phyloP scores from a whole-genome alignment of 2,797 vertebrate genomes.

The Poecilia picta region DNA sequence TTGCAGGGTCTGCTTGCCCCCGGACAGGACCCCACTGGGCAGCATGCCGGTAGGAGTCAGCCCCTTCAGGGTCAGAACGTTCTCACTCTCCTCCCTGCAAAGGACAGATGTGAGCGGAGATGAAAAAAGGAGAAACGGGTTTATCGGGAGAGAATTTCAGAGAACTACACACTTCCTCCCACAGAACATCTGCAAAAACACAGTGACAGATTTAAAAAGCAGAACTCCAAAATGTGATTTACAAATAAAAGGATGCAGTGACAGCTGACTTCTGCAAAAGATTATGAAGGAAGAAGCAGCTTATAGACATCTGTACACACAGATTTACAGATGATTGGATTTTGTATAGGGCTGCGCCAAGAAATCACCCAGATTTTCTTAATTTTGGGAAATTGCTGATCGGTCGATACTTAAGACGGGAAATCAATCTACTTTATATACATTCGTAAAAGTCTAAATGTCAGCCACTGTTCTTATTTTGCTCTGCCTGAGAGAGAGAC shows the following conservation, averaged over 20 bases:
- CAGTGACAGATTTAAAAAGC: constrained; percentile 20
- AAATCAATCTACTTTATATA: background rate
- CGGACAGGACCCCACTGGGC: constrained; percentile 84
- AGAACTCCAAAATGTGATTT: background rate
- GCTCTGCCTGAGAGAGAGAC: background rate
- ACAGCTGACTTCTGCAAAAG: constrained; percentile 8
- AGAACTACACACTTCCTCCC: constrained; percentile 36
- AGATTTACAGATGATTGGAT: background rate
- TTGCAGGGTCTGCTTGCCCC: constrained; percentile 86
- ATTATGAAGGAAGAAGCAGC: background rate
- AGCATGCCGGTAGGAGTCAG: constrained; percentile 87
- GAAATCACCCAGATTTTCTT: background rate
- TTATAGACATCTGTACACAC: background rate
- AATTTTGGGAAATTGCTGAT: background rate
- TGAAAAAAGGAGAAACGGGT: constrained; percentile 20
- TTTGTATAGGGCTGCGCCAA: background rate
- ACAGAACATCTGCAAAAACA: constrained; percentile 35
- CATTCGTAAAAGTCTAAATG: background rate
- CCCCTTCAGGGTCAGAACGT: constrained; percentile 86
- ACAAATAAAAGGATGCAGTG: background rate
- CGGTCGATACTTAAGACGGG: background rate
- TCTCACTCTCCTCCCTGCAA: constrained; percentile 86
- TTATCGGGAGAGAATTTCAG: constrained; percentile 22
- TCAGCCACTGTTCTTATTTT: background rate
- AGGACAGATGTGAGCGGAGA: constrained; percentile 13